phyloP scores from a whole-genome alignment of 2,113 vertebrate species.

The Asarcornis scutulata region DNA sequence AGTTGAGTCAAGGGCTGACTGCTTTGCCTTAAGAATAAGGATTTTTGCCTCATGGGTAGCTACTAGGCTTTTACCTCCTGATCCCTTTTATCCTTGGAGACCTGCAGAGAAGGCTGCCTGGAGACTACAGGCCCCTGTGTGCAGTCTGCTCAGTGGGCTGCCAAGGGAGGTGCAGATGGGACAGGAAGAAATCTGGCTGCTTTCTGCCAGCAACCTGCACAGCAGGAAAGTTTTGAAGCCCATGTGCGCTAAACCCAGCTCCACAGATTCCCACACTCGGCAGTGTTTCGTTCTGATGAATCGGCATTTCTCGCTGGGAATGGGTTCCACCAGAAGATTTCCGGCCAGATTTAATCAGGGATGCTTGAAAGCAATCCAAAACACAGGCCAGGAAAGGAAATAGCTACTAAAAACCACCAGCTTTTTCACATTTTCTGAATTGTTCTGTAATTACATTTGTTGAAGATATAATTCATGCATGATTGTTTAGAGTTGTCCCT shows the following conservation, averaged over 20 bases:
- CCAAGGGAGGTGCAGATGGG: background rate
- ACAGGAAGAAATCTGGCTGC: background rate
- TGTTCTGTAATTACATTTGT: conserved; percentile 58
- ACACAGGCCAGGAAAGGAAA: conserved; percentile 45
- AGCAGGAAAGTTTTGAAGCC: background rate
- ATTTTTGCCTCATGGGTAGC: background rate
- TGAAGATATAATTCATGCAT: conserved; percentile 54
- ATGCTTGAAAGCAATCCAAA: conserved; percentile 58
- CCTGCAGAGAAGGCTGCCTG: background rate
- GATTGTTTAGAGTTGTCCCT: conserved; percentile 60
- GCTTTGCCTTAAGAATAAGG: background rate
- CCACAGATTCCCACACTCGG: background rate
- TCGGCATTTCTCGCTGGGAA: background rate
- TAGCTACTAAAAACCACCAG: background rate
- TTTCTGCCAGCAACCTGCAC: background rate
- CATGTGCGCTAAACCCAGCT: background rate
- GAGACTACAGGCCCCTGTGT: accelerated
- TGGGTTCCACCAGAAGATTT: conserved; percentile 32
- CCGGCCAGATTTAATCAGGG: conserved; percentile 44
- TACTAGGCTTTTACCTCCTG: background rate
- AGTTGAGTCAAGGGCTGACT: background rate
- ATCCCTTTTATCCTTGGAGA: background rate
- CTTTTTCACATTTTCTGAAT: conserved; percentile 60
- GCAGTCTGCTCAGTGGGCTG: background rate
- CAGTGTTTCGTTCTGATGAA: conserved; percentile 13